Evolutionary conservation across 2,113 vertebrate species (phyloP).

Genomic region (Nannobrachium achirus): DNA sequence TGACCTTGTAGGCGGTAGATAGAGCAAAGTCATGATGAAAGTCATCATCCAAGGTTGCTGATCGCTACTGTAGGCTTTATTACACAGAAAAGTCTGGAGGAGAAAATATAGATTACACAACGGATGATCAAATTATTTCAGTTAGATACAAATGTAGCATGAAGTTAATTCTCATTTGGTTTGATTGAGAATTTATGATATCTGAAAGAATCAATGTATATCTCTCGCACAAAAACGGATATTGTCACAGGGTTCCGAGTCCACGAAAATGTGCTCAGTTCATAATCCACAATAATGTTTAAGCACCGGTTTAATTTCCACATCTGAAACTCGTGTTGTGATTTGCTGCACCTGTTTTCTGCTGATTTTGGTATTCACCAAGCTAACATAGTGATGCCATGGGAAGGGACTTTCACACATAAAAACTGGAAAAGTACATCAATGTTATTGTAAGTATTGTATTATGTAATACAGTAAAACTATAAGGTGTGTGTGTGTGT

Average conservation of each 20-base stretch:
- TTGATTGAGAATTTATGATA: slow-evolving; percentile 13
- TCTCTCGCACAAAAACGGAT: slow-evolving; percentile 1
- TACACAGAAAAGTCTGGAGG: neutral
- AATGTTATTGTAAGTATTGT: slow-evolving; percentile 42
- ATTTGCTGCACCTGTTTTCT: neutral
- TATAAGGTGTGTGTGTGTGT: slow-evolving; percentile 22
- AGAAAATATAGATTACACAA: neutral
- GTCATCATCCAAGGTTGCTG: too few species aligned
- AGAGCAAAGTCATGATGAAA: neutral
- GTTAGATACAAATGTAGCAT: slow-evolving; percentile 42
- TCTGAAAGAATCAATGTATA: neutral
- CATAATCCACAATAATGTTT: neutral
- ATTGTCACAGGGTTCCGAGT: neutral
- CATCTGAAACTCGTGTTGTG: neutral
- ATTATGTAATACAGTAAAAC: slow-evolving; percentile 40
- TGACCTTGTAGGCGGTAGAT: neutral
- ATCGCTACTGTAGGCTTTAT: too few species aligned
- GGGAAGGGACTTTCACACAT: slow-evolving; percentile 15
- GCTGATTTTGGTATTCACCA: neutral
- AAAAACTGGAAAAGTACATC: slow-evolving; percentile 35
- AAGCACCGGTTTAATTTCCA: neutral
- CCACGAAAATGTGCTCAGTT: neutral
- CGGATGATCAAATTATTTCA: slow-evolving; percentile 10
- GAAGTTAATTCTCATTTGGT: slow-evolving; percentile 22
- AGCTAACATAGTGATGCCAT: slow-evolving; percentile 16